A percentile compares a stretch with the other conserved stretches of the same genome.
These are phyloP conservation scores for Oreochromis niloticus DNA, from an alignment of 2,113 vertebrate genomes.

Conservation along the genomic window DNA sequence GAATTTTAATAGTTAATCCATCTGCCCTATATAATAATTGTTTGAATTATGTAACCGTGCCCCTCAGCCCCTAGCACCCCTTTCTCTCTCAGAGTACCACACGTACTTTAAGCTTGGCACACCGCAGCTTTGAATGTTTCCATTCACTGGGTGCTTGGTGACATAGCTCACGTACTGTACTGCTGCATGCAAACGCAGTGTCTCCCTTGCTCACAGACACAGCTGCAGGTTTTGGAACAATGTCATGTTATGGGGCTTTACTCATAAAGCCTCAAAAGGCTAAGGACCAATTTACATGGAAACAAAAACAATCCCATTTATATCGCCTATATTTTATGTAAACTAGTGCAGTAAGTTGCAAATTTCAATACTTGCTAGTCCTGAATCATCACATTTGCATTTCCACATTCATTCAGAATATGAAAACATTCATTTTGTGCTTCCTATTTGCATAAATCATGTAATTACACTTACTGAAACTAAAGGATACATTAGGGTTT, in stretches of 20 bases:
- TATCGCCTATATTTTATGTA: not conserved
- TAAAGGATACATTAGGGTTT: not conserved
- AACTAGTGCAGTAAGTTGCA: not conserved
- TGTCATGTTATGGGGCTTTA: not conserved
- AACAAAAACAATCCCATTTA: not conserved
- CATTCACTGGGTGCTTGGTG: not conserved
- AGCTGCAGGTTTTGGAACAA: not conserved
- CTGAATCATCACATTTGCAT: not conserved
- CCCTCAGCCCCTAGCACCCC: not conserved
- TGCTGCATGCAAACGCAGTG: not conserved
- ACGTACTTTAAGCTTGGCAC: not conserved
- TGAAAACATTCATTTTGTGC: not conserved
- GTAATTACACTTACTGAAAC: not conserved
- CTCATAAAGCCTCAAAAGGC: not conserved
- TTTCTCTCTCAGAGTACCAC: not conserved
- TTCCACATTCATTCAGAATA: not conserved
- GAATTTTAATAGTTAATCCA: not conserved
- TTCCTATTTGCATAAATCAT: not conserved
- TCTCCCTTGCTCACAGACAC: not conserved
- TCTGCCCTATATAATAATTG: not conserved
- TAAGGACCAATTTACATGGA: not conserved
- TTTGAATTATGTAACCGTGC: not conserved
- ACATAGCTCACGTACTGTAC: conserved; percentile 14
- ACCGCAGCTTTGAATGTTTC: not conserved
- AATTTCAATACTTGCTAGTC: not conserved